Evolutionary conservation across 1,140 invertebrate genomes (phyloP).

Genomic region (Bactericera cockerelli): DNA sequence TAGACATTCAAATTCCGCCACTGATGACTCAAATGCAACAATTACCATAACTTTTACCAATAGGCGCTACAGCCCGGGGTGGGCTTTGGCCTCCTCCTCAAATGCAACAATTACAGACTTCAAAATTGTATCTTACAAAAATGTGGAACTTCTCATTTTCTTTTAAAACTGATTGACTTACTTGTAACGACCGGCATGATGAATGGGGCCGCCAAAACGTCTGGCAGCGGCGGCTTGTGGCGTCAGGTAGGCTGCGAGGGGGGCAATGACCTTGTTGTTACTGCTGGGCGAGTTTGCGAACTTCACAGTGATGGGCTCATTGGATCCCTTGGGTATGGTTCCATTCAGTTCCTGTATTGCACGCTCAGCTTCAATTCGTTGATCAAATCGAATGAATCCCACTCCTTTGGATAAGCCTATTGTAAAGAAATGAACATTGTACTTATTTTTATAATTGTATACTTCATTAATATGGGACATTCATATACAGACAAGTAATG

Average conservation of each 20-base stretch:
- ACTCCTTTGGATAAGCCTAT: conserved; percentile 98
- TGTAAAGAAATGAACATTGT: conserved; percentile 22
- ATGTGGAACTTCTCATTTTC: too few species aligned
- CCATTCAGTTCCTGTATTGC: conserved; percentile 97
- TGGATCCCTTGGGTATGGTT: conserved; percentile 84
- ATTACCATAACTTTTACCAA: too few species aligned
- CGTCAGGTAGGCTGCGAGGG: conserved; percentile 80
- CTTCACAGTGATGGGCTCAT: conserved; percentile 96
- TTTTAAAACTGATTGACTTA: conserved; percentile 49
- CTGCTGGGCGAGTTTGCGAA: conserved; percentile 98
- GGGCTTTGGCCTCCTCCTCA: too few species aligned
- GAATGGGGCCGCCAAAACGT: conserved; percentile 80
- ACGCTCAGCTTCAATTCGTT: conserved; percentile 88
- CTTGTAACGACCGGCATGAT: conserved; percentile 85
- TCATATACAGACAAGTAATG: too few species aligned
- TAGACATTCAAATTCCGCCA: too few species aligned
- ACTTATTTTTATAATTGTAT: too few species aligned
- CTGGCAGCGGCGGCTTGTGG: conserved; percentile 64
- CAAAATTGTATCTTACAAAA: too few species aligned
- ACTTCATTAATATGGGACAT: too few species aligned
- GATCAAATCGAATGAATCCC: conserved; percentile 97
- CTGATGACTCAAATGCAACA: too few species aligned
- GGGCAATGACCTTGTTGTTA: conserved; percentile 73
- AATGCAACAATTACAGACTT: too few species aligned
- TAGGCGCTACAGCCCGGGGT: too few species aligned